phyloP scores from a whole-genome alignment of 2,888 invertebrate species.

The Prosopocoilus inquinatus region DNA sequence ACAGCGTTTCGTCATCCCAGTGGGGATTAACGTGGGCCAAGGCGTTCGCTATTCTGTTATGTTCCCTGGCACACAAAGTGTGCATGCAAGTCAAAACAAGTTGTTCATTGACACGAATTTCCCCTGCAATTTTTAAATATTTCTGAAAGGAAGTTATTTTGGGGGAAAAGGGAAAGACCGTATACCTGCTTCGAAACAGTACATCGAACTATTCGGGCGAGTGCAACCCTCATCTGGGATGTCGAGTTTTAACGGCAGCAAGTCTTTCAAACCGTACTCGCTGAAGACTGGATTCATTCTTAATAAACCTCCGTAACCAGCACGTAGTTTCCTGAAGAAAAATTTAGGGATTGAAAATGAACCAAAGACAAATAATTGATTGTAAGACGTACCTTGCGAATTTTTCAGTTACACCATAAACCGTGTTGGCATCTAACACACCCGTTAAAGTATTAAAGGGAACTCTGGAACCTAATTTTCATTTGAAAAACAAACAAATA shows the following conservation, averaged over 20 bases:
- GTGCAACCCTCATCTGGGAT: conserved; percentile 93
- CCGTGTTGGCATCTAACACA: conserved; percentile 83
- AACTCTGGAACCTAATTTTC: conserved; percentile 67
- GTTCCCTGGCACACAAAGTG: conserved; percentile 86
- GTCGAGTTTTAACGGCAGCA: conserved; percentile 82
- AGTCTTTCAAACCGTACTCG: conserved; percentile 83
- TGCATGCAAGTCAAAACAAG: conserved; percentile 88
- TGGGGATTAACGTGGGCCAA: conserved; percentile 81
- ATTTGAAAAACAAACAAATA: background rate
- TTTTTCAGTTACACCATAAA: conserved; percentile 82
- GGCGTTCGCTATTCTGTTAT: conserved; percentile 79
- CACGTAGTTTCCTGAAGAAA: conserved; percentile 67
- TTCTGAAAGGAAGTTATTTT: background rate
- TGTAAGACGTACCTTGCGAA: conserved; percentile 63
- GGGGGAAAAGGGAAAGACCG: conserved; percentile 3
- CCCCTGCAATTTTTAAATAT: conserved; percentile 57
- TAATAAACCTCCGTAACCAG: conserved; percentile 77
- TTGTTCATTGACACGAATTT: conserved; percentile 91
- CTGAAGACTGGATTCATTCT: conserved; percentile 88
- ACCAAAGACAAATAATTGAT: background rate
- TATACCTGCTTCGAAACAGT: conserved; percentile 87
- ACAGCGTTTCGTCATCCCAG: conserved; percentile 91
- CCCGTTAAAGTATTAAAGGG: conserved; percentile 87
- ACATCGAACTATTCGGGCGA: conserved; percentile 84
- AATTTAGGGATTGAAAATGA: background rate